Conservation (phyloP, 2,113 vertebrate genomes). For the Nerophis lumbriciformis region DNA sequence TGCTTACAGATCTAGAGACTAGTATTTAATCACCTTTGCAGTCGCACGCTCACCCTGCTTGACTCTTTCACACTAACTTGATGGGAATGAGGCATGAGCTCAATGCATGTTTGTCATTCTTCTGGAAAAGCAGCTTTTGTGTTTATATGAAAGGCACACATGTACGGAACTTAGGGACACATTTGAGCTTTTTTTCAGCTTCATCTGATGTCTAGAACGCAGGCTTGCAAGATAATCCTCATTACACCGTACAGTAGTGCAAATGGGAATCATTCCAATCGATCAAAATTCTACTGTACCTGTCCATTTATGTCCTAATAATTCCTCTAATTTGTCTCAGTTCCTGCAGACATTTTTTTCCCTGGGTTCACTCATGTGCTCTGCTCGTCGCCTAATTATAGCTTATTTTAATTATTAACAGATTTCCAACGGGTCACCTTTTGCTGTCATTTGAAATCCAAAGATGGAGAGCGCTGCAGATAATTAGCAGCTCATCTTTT, state of each 20-base stretch:
- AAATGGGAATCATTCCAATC: constrained; percentile 37
- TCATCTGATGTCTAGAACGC: constrained; percentile 18
- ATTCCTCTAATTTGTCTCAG: not conserved
- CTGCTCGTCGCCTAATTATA: constrained; percentile 7
- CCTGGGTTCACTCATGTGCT: not conserved
- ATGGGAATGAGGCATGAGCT: constrained; percentile 28
- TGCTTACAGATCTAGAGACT: constrained; percentile 88
- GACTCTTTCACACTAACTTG: constrained; percentile 34
- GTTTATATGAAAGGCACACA: constrained; percentile 3
- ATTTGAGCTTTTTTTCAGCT: not conserved
- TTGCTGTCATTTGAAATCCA: constrained; percentile 17
- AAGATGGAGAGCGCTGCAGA: constrained; percentile 15
- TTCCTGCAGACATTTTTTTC: constrained; percentile 1
- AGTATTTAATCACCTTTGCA: constrained; percentile 76
- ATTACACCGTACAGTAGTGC: not conserved
- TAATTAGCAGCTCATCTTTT: constrained; percentile 47
- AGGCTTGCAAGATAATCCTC: constrained; percentile 25
- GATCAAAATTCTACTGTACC: constrained; percentile 13
- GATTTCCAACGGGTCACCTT: constrained; percentile 9
- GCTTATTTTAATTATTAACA: constrained; percentile 9
- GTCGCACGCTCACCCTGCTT: constrained; percentile 69
- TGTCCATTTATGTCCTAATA: not conserved
- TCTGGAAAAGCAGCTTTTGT: constrained; percentile 71
- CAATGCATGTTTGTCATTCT: constrained; percentile 37
- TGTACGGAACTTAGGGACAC: constrained; percentile 8